These are phyloP conservation scores for Paracanthobrama guichenoti DNA, from an alignment of 2,113 vertebrate species.

Conservation along the genomic window DNA sequence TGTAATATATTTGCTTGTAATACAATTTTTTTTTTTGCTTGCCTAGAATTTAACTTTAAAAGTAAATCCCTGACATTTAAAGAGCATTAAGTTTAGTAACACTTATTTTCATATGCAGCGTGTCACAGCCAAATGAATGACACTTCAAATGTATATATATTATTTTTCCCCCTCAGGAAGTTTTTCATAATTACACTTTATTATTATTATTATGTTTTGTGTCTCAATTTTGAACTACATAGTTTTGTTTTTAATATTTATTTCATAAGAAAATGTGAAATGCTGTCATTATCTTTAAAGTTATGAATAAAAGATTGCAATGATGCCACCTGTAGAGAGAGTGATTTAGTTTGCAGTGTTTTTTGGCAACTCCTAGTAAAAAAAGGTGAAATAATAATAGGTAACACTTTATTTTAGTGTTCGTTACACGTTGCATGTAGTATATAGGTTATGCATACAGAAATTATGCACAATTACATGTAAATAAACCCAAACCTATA, in stretches of 20 bases:
- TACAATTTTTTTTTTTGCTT: constrained; percentile 7
- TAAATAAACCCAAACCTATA: too few relatives aligned
- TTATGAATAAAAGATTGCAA: constrained; percentile 45
- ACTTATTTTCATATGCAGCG: background rate
- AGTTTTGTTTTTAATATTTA: constrained; percentile 45
- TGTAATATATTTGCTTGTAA: constrained; percentile 27
- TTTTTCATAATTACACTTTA: constrained; percentile 35
- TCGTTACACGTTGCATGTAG: too few relatives aligned
- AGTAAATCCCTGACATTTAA: background rate
- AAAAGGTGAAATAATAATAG: background rate
- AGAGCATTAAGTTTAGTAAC: background rate
- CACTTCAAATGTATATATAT: background rate
- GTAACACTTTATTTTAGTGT: background rate
- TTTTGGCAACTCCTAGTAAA: background rate
- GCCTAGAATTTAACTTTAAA: background rate
- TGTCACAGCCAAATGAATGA: background rate
- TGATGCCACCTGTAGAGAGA: background rate
- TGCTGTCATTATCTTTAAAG: constrained; percentile 2
- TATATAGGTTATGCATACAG: too few relatives aligned
- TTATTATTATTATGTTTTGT: background rate
- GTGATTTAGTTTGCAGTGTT: background rate
- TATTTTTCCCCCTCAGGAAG: background rate
- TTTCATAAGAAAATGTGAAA: constrained; percentile 40
- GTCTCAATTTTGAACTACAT: background rate
- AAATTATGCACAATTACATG: too few relatives aligned